Conservation (phyloP, 2,888 invertebrate genomes). For the Dicranocentrus wangi region DNA sequence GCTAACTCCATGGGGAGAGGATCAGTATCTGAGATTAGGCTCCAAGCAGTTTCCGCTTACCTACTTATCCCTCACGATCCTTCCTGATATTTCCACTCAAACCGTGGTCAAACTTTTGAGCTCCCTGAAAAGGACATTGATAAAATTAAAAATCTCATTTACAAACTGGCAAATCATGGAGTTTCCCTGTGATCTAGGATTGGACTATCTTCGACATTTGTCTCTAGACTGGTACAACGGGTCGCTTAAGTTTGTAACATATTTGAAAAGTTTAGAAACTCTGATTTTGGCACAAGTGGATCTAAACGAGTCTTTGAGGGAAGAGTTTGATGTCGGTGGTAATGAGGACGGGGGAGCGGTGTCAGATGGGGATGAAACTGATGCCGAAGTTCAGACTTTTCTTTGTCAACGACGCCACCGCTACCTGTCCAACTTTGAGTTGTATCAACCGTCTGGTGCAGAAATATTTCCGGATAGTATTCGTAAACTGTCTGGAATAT, state of each 20-base stretch:
- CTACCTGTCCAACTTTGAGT: slow-evolving; percentile 44
- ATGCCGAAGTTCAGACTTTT: slow-evolving; percentile 20
- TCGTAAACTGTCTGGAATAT: slow-evolving; percentile 46
- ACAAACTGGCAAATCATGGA: slow-evolving; percentile 63
- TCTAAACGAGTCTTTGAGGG: slow-evolving; percentile 56
- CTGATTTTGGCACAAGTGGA: slow-evolving; percentile 60
- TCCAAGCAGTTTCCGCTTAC: slow-evolving; percentile 54
- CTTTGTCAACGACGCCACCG: slow-evolving; percentile 3
- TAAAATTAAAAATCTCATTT: slow-evolving; percentile 64
- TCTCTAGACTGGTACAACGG: slow-evolving; percentile 67
- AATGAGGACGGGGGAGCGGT: background rate
- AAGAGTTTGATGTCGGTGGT: background rate
- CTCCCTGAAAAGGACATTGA: slow-evolving; percentile 54
- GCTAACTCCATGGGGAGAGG: slow-evolving; percentile 60
- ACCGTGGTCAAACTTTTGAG: slow-evolving; percentile 52
- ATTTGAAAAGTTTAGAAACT: slow-evolving; percentile 51
- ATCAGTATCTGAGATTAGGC: slow-evolving; percentile 54
- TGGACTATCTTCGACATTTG: slow-evolving; percentile 46
- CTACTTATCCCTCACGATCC: slow-evolving; percentile 56
- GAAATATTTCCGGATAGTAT: slow-evolving; percentile 55
- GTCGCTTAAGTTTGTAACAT: slow-evolving; percentile 58
- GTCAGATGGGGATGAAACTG: background rate
- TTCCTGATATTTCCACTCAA: slow-evolving; percentile 54
- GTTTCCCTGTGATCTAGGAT: slow-evolving; percentile 56
- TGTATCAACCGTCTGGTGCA: slow-evolving; percentile 62